phyloP scores from a whole-genome alignment of 2,797 vertebrate genomes.

The Sitta carolinensis region DNA sequence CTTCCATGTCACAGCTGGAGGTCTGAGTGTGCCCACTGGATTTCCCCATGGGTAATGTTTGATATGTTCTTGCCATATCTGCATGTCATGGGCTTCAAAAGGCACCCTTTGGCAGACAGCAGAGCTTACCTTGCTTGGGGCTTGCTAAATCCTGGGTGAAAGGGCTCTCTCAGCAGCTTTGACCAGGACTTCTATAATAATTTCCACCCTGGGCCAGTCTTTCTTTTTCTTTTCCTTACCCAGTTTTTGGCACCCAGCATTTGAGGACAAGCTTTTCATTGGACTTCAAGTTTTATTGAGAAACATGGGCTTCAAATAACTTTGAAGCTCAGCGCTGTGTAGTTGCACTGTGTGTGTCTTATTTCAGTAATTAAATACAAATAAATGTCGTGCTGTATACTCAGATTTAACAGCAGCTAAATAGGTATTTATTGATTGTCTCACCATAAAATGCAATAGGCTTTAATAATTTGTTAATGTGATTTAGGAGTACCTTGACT shows the following conservation, averaged over 20 bases:
- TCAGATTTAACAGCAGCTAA: constrained; percentile 6
- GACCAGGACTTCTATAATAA: background rate
- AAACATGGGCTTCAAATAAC: background rate
- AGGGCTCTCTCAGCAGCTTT: background rate
- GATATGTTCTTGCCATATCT: background rate
- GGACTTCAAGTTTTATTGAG: background rate
- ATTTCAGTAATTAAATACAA: constrained; percentile 30
- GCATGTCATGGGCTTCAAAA: background rate
- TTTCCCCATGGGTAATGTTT: background rate
- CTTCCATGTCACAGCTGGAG: background rate
- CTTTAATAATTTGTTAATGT: constrained; percentile 8
- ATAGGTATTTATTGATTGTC: constrained; percentile 14
- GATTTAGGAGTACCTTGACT: background rate
- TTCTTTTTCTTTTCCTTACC: background rate
- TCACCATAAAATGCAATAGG: background rate
- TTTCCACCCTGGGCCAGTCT: background rate
- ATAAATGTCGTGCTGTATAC: background rate
- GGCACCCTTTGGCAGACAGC: background rate
- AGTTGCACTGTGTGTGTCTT: background rate
- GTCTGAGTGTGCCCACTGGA: background rate
- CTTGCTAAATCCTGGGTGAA: background rate
- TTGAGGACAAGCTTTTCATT: background rate
- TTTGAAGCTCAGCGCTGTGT: background rate
- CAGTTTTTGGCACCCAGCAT: background rate
- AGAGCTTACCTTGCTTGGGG: background rate